A percentile compares a stretch with the other conserved stretches of the same genome.
Evolutionary conservation across 2,888 invertebrate genomes (phyloP).

Genomic region (Rutpela maculata): DNA sequence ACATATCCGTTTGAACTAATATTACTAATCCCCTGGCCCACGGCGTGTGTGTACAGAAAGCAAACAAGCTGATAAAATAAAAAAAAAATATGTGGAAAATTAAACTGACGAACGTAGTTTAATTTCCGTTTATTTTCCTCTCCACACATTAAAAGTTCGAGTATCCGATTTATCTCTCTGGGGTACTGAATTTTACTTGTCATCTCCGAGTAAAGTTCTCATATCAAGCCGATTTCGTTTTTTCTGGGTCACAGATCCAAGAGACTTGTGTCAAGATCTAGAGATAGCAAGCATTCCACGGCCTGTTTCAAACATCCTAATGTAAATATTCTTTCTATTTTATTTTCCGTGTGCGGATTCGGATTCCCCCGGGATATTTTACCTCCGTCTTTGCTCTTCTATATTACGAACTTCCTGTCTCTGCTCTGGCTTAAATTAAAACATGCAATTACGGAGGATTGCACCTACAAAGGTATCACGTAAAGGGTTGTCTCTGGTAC

Average conservation of each 20-base stretch:
- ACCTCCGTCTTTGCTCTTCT: slow-evolving; percentile 40
- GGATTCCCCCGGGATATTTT: slow-evolving; percentile 39
- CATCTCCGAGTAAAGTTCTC: slow-evolving; percentile 28
- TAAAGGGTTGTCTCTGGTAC: slow-evolving; percentile 6
- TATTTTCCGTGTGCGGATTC: slow-evolving; percentile 50
- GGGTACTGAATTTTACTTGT: slow-evolving; percentile 22
- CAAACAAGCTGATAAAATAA: background rate
- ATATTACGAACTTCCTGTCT: slow-evolving; percentile 39
- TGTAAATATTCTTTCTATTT: slow-evolving; percentile 62
- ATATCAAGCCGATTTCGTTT: slow-evolving; percentile 37
- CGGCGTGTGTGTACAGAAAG: background rate
- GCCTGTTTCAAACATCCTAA: slow-evolving; percentile 61
- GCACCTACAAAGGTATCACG: slow-evolving; percentile 23
- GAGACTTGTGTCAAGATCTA: slow-evolving; percentile 60
- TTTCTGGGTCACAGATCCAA: slow-evolving; percentile 64
- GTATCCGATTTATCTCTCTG: slow-evolving; percentile 24
- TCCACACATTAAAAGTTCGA: slow-evolving; percentile 26
- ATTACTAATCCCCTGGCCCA: background rate
- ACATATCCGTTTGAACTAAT: background rate
- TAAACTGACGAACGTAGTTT: slow-evolving; percentile 4
- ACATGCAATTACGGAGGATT: slow-evolving; percentile 37
- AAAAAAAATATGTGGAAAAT: background rate
- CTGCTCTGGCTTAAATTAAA: slow-evolving; percentile 36
- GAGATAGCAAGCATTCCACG: slow-evolving; percentile 55
- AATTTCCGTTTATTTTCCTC: slow-evolving; percentile 19